Base-by-base conservation (phyloP, 2,797 vertebrate genomes). In the Parauchenoglanis ngamensis region DNA sequence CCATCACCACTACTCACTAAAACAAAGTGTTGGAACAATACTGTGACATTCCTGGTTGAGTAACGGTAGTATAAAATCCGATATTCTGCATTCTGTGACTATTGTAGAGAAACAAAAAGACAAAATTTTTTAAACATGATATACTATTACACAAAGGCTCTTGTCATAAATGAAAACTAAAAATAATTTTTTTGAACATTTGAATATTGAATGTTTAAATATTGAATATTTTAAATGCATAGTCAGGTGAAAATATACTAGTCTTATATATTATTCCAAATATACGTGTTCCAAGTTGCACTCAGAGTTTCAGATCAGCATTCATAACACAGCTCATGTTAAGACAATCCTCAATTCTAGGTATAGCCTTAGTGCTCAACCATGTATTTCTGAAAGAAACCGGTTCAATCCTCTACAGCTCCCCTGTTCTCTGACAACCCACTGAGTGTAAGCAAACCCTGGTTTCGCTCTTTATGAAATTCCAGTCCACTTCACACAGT, bases 401-500 rank as follows among this genome's bases (percentile, higher is more conserved):
- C 17, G 23, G 49, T 65, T 61, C 67, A 82, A 54, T 49, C 54
- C 75, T 72, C 25, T 46, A 31, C 4, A 46, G 7, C 25, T 35
- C 67, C 68, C 46, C 46, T 70, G 83, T 87, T 49, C 40, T 88
- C 56, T 85, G 56, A 56, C 52, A 81, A 73, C 83, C 56, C 67
- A 72, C 54, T 63, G 67, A 73, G 57, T 80, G 40, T n/a, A 85
- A 23, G 57, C 76, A 72, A 65, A 31, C 40, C 44, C 65, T 68
- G 75, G 40, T 72, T 79, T 77, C 83, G 72, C 35, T 77, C 57
- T 88, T 70, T 35, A 84, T 76, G 31, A 85, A 85, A 85, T 85
- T 82, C 77, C 84, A 88, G 72, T 28, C 63, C 35, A 46, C 54
- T 86, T 61, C 85, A 78, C 68, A 52, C 40, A 88, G 63, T 78